phyloP scores from a whole-genome alignment of 2,113 vertebrate species.

The Daubentonia madagascariensis region DNA sequence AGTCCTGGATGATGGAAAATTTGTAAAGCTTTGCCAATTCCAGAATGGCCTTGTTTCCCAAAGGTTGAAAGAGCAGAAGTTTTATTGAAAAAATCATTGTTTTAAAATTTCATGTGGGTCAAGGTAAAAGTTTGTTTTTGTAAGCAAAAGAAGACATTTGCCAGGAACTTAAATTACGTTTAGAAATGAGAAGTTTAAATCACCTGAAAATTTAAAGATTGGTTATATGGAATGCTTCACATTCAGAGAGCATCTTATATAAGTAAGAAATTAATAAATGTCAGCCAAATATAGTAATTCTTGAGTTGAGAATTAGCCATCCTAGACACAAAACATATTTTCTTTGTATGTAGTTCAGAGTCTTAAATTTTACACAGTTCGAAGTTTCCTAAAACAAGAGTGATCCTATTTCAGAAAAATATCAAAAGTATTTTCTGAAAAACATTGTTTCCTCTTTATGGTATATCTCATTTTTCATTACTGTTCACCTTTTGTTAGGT shows the following conservation, averaged over 20 bases:
- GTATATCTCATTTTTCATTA: not conserved
- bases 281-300: not conserved
- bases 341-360: not conserved
- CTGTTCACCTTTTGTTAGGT: not conserved
- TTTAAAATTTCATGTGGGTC: not conserved
- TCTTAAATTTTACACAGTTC: not conserved
- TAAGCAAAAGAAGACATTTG: not conserved
- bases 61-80: not conserved
- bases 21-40: not conserved
- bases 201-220: not conserved
- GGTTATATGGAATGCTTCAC: not conserved
- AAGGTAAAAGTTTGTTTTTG: slow-evolving; percentile 4
- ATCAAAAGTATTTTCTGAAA: not conserved
- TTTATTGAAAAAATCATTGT: not conserved
- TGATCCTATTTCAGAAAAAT: not conserved
- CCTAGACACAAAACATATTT: not conserved
- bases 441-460: not conserved
- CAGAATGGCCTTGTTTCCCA: not conserved
- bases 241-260: not conserved
- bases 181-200: slow-evolving; percentile 12
- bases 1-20: not conserved
- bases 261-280: not conserved
- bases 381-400: not conserved
- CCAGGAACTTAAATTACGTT: not conserved
- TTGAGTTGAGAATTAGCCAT: not conserved